Evolutionary conservation across 2,888 invertebrate species (phyloP).

Genomic region (Barypeithes pellucidus): DNA sequence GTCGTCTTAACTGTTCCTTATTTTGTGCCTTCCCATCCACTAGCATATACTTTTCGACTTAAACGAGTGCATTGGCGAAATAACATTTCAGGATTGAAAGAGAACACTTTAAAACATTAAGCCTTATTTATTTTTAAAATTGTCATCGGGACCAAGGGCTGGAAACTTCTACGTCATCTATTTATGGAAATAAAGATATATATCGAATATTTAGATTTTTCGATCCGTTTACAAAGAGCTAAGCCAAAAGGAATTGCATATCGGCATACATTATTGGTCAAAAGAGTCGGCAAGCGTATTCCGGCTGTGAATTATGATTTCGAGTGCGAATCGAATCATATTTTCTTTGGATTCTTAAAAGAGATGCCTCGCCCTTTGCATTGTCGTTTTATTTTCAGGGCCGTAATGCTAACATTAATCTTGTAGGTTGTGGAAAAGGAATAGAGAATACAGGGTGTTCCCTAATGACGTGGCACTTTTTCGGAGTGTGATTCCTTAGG

Average conservation of each 20-base stretch:
- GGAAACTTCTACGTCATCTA: slow-evolving; percentile 20
- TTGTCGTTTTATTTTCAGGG: slow-evolving; percentile 14
- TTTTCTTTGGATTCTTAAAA: slow-evolving; percentile 70
- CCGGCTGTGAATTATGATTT: slow-evolving; percentile 71
- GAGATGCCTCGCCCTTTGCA: slow-evolving; percentile 33
- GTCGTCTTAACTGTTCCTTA: too few relatives aligned
- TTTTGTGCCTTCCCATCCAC: too few relatives aligned
- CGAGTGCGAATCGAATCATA: slow-evolving; percentile 70
- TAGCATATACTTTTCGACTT: too few relatives aligned
- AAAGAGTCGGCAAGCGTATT: slow-evolving; percentile 69
- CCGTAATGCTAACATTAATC: background rate
- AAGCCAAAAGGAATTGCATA: slow-evolving; percentile 51
- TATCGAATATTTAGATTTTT: slow-evolving; percentile 45
- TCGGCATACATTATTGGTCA: slow-evolving; percentile 71
- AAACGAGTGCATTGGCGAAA: too few relatives aligned
- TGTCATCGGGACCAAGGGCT: too few relatives aligned
- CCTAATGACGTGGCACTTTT: background rate
- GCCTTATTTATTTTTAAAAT: too few relatives aligned
- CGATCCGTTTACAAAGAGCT: slow-evolving; percentile 47
- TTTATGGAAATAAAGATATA: slow-evolving; percentile 41
- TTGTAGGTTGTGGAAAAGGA: background rate
- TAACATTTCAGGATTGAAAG: too few relatives aligned
- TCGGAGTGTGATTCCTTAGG: too few relatives aligned
- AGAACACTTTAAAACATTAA: too few relatives aligned
- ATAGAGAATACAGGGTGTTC: background rate